Evolutionary conservation across 2,113 vertebrate species (phyloP).

Genomic region (Dissostichus mawsoni): DNA sequence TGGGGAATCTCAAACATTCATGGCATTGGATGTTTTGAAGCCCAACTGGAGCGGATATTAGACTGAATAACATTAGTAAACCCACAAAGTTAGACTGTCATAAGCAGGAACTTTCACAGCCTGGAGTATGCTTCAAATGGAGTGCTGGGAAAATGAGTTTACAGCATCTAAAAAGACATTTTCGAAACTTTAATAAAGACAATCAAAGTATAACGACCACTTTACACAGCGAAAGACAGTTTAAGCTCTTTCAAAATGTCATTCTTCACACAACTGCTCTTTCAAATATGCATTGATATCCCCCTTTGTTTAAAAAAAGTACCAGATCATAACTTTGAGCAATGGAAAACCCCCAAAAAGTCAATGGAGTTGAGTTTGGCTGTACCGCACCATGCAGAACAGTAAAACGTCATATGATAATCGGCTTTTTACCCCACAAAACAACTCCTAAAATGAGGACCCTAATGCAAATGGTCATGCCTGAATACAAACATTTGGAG

Average conservation of each 20-base stretch:
- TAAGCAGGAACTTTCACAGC: neutral
- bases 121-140: neutral
- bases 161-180: neutral
- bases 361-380: too few relatives aligned
- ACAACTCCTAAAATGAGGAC: neutral
- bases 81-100: neutral
- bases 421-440: neutral
- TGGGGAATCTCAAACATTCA: conserved; percentile 1
- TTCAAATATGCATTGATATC: neutral
- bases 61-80: neutral
- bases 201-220: too few relatives aligned
- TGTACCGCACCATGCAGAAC: too few relatives aligned
- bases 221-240: neutral
- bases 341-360: too few relatives aligned
- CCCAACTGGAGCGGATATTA: neutral
- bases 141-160: neutral
- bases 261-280: neutral
- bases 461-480: neutral
- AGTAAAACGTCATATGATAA: neutral
- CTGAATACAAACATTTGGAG: neutral
- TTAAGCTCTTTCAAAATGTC: too few relatives aligned
- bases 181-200: neutral
- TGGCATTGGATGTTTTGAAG: neutral
- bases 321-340: too few relatives aligned
- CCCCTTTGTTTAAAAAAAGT: neutral